These are phyloP conservation scores for Orthosia gracilis DNA, from an alignment of 2,888 invertebrate species.

Conservation along the genomic window DNA sequence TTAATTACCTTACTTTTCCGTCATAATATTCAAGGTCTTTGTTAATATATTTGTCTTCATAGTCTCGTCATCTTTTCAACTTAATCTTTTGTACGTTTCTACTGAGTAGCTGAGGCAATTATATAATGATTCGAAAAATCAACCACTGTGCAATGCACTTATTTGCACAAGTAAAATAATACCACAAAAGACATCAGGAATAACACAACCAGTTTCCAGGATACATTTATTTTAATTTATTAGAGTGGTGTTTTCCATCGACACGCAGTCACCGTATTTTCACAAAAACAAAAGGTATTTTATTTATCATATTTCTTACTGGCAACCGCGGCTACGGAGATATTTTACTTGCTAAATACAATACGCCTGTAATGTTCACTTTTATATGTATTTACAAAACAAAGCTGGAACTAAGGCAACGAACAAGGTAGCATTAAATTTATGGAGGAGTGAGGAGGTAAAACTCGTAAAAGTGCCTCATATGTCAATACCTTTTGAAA, in stretches of 20 bases:
- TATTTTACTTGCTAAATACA: conserved; percentile 62
- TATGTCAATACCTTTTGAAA: conserved; percentile 91
- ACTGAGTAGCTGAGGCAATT: neutral
- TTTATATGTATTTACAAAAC: conserved; percentile 70
- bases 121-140: neutral
- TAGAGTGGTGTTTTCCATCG: conserved; percentile 54
- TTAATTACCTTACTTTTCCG: conserved; percentile 3
- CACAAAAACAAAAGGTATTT: conserved; percentile 59
- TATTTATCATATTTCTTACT: conserved; percentile 55
- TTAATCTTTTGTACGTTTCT: neutral
- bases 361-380: conserved; percentile 61
- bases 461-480: conserved; percentile 90
- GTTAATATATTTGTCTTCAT: neutral
- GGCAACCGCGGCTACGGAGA: conserved; percentile 45
- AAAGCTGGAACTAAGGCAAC: conserved; percentile 73
- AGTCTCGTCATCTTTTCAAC: neutral
- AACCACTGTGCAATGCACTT: neutral
- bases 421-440: conserved; percentile 85
- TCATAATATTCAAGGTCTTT: neutral
- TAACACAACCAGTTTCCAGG: neutral
- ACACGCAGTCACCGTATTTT: conserved; percentile 51
- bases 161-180: conserved; percentile 2
- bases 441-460: conserved; percentile 81
- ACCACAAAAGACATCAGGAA: neutral
- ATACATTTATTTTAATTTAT: conserved; percentile 52